Base-by-base conservation (phyloP, 1,140 invertebrate genomes). In the Uloborus diversus region DNA sequence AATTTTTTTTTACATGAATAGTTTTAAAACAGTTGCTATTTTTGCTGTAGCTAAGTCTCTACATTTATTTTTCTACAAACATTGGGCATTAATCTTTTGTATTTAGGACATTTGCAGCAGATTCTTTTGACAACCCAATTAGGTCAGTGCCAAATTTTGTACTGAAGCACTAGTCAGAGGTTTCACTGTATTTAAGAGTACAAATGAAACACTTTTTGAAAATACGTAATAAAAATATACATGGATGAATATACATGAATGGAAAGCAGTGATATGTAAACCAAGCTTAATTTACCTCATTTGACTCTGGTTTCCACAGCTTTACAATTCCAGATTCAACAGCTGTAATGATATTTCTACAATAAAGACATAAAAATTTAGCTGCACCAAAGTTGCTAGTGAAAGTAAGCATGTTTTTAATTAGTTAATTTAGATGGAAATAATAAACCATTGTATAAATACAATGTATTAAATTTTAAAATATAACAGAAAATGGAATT, bases 261-360 rank as follows among this genome's bases (percentile, higher is more conserved):
- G 3, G 2, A 9, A 56, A 1, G 17, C 56, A 69, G 27, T 64
- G 56, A 32, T 32, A 53, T 69, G 9, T 17, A 25, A 70, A 53
- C 23, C 49, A 49, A 64, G 27, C 73, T 23, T n/a, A 27, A 37
- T 30, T 47, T 71, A 82, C 66, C 35, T 86, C 57, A 11, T 86
- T 81, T 33, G 75, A 61, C 47, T 84, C 84, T 62, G 85, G 85
- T 81, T 85, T 86, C 89, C 86, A 90, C 3, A 90, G 53, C 81
- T 88, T 89, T 1, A 92, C 84, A 33, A 88, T 81, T 14, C 91
- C 91, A 59, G 88, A 90, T 82, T 90, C 86, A 3, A 88, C 86
- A 5, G 88, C 90, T 57, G 89, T 89, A 47, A 92, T 7, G 20
- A 20, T 56, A 56, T 20, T 20, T 20, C 23, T 20, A 56, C 51